Conservation (phyloP, 1,140 invertebrate species). For the Gonioctena quinquepunctata region DNA sequence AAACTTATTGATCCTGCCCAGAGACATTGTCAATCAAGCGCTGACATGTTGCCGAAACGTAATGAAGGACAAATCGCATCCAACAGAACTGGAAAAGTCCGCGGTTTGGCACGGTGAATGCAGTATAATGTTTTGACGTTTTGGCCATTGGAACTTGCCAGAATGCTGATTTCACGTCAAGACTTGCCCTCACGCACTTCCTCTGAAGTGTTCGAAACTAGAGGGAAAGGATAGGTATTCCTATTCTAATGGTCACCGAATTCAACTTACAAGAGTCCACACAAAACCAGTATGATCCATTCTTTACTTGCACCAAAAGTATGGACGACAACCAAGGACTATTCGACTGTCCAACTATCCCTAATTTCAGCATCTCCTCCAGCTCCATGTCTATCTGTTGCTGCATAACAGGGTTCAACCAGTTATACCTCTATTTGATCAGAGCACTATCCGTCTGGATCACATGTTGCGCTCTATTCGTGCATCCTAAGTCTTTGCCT, state of each 20-base stretch:
- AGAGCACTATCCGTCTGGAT: too few species aligned
- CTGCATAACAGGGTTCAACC: too few species aligned
- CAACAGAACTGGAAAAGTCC: slow-evolving; percentile 54
- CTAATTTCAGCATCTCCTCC: too few species aligned
- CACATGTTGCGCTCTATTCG: too few species aligned
- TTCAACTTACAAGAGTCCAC: slow-evolving; percentile 51
- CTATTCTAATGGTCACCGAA: slow-evolving; percentile 7
- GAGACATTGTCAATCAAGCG: slow-evolving; percentile 25
- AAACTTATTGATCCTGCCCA: slow-evolving; percentile 28
- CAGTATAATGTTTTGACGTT: slow-evolving; percentile 45
- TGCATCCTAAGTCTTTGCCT: too few species aligned
- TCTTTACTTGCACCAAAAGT: slow-evolving; percentile 41
- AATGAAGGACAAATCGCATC: slow-evolving; percentile 42
- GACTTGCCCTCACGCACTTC: slow-evolving; percentile 41
- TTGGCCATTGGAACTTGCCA: slow-evolving; percentile 46
- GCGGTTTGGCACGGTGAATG: slow-evolving; percentile 55
- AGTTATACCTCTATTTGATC: too few species aligned
- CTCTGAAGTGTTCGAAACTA: slow-evolving; percentile 38
- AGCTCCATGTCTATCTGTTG: too few species aligned
- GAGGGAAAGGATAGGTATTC: background rate
- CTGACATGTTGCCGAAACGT: background rate
- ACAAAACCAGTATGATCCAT: slow-evolving; percentile 37
- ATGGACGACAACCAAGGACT: slow-evolving; percentile 34
- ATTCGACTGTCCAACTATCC: too few species aligned
- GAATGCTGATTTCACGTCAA: slow-evolving; percentile 45